Percentiles rank a stretch among this genome's conserved stretches.
These are phyloP conservation scores for Hypomecis atomaria DNA, from an alignment of 2,888 invertebrate species.

Conservation along the genomic window DNA sequence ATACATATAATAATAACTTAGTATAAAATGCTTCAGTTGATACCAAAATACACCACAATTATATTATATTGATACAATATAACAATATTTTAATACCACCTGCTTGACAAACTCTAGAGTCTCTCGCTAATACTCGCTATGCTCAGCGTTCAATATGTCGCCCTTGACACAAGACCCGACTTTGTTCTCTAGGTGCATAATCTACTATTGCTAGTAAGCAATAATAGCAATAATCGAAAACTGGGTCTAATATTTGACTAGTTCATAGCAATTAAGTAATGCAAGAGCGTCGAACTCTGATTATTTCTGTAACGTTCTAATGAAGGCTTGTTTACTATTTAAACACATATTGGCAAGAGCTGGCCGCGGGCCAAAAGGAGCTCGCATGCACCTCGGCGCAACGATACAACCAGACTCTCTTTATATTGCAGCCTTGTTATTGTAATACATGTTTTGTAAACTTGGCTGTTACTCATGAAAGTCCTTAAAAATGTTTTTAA, in stretches of 20 bases:
- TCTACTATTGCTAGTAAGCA: no score
- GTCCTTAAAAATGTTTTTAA: no score
- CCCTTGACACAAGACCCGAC: no score
- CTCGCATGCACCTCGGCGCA: conserved; percentile 10
- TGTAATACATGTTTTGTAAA: conserved; percentile 9
- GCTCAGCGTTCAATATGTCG: no score
- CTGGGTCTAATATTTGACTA: neutral
- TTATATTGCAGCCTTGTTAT: conserved; percentile 3
- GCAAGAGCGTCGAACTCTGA: conserved; percentile 59
- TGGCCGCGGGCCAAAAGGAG: conserved; percentile 56
- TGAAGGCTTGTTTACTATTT: conserved; percentile 61
- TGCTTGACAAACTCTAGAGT: no score
- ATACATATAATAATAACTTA: no score
- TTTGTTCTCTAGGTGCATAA: no score
- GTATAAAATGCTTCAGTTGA: no score
- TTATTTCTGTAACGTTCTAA: conserved; percentile 63
- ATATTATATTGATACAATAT: no score
- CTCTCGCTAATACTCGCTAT: no score
- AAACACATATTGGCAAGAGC: conserved; percentile 53
- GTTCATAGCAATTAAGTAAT: conserved; percentile 34
- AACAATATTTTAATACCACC: no score
- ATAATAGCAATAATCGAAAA: neutral
- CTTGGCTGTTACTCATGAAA: neutral
- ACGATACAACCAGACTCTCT: conserved; percentile 12
- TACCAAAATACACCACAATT: no score